Base-by-base conservation (phyloP, 2,797 vertebrate genomes). In the Spea hammondii region DNA sequence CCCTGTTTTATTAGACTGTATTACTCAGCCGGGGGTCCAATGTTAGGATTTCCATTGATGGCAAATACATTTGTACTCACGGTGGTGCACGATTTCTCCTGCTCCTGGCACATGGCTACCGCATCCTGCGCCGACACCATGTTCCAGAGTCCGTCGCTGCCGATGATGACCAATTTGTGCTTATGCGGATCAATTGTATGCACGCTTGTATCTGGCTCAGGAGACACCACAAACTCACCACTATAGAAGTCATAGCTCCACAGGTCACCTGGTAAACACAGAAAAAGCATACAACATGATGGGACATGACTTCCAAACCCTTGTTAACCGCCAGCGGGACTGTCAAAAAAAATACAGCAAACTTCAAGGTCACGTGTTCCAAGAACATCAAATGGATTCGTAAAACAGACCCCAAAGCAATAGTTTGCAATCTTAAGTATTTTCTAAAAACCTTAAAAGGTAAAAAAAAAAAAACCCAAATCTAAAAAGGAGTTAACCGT, bases 171-270 rank as follows among this genome's bases (percentile, higher is more conserved):
- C 82, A 97, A 98, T 76, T 91, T 96, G 89, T 99, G 97, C 62
- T 91, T 93, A 83, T 93, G 94, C 46, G 96, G 95, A 81, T 99
- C 96, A 0, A 99, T 92, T 11, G 94, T 97, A 86, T 98, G 95
- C 72, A 99, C 94, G 0, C 95, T 96, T 17, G 96, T 98, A 79
- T 99, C 98, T 0, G 98, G 98, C 84, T 98, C 97, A 0, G 98
- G 98, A 8, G 97, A 99, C 70, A 99, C 98, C 6, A 99, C 96
- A 89, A 99, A 99, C 77, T 98, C 95, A n/a, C 98, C 96, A 1
- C 96, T 98, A 92, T 98, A 99, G 92, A 99, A 99, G 82, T 99
- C 96, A 0, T 99, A 99, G 89, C 98, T 99, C 95, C 95, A 99
- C 54, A 98, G 91, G 82, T 98, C 95, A 48, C 96, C 96, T 98